These are phyloP conservation scores for Mesorhabditis spiculigera DNA, from an alignment of 2,888 invertebrate genomes.

Conservation along the genomic window DNA sequence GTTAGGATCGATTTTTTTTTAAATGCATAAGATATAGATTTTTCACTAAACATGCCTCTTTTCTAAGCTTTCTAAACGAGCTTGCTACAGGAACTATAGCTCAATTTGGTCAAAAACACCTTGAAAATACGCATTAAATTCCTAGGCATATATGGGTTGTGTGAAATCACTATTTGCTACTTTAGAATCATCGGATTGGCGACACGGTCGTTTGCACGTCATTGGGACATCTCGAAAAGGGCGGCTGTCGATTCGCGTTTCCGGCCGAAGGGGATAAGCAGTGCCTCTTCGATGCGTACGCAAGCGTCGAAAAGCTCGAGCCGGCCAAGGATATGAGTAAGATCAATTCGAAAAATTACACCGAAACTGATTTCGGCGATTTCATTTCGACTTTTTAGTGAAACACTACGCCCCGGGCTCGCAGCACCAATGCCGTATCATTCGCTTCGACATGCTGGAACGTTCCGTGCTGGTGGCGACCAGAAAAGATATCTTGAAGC, in stretches of 20 bases:
- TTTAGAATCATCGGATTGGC: slow-evolving; percentile 28
- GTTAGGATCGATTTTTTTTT: not conserved
- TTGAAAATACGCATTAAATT: too few relatives aligned
- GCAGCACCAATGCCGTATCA: slow-evolving; percentile 40
- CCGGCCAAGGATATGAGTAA: not conserved
- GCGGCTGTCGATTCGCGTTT: too few relatives aligned
- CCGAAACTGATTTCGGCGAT: too few relatives aligned
- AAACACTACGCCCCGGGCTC: slow-evolving; percentile 19
- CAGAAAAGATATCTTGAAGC: slow-evolving; percentile 40
- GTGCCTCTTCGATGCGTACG: too few relatives aligned
- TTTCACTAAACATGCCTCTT: not conserved
- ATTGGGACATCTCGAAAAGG: too few relatives aligned
- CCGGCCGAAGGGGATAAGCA: too few relatives aligned
- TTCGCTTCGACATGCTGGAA: slow-evolving; percentile 41
- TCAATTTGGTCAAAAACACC: not conserved
- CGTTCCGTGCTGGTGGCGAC: slow-evolving; percentile 42
- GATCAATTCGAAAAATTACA: not conserved
- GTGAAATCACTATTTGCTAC: too few relatives aligned
- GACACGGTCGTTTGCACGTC: slow-evolving; percentile 30
- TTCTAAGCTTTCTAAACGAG: not conserved
- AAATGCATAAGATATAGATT: not conserved
- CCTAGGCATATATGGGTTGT: too few relatives aligned
- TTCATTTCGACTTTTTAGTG: too few relatives aligned
- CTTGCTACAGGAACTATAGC: slow-evolving; percentile 3
- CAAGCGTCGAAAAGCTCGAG: too few relatives aligned